Percentiles rank a stretch among this genome's conserved stretches.
phyloP scores from a whole-genome alignment of 2,113 vertebrate species.

The Scomber colias region DNA sequence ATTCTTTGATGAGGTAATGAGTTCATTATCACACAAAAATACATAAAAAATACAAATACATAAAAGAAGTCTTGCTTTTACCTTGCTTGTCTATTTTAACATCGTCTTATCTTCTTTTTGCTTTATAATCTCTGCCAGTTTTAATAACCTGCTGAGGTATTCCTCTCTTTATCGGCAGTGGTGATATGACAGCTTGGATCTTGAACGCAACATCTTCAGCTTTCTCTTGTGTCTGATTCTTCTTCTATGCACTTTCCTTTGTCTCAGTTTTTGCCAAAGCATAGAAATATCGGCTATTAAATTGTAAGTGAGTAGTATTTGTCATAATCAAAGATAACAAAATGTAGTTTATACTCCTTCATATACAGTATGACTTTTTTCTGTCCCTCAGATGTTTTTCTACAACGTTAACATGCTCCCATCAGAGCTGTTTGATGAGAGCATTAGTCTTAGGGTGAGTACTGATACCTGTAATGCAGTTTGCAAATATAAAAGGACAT shows the following conservation, averaged over 20 bases:
- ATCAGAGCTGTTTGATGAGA: slow-evolving; percentile 93
- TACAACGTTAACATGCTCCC: slow-evolving; percentile 96
- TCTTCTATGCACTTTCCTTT: slow-evolving; percentile 26
- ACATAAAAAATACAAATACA: background rate
- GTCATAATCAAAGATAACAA: background rate
- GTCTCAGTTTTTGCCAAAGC: slow-evolving; percentile 30
- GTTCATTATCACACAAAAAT: background rate
- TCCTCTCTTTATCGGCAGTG: slow-evolving; percentile 33
- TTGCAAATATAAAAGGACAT: background rate
- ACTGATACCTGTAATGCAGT: background rate
- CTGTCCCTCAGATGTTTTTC: slow-evolving; percentile 90
- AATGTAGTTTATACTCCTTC: background rate
- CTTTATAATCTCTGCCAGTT: background rate
- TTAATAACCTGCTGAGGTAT: slow-evolving; percentile 31
- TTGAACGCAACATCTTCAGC: background rate
- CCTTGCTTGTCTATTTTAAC: slow-evolving; percentile 8
- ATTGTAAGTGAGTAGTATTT: slow-evolving; percentile 45
- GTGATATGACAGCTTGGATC: slow-evolving; percentile 27
- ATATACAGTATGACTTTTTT: background rate
- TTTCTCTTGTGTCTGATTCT: slow-evolving; percentile 27
- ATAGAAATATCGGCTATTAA: slow-evolving; percentile 16
- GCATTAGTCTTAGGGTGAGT: slow-evolving; percentile 91
- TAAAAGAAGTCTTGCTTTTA: background rate
- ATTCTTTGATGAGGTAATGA: slow-evolving; percentile 93
- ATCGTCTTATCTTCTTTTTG: slow-evolving; percentile 19